Evolutionary conservation across 2,888 invertebrate genomes (phyloP).

Genomic region (Xestia rhomboidea): DNA sequence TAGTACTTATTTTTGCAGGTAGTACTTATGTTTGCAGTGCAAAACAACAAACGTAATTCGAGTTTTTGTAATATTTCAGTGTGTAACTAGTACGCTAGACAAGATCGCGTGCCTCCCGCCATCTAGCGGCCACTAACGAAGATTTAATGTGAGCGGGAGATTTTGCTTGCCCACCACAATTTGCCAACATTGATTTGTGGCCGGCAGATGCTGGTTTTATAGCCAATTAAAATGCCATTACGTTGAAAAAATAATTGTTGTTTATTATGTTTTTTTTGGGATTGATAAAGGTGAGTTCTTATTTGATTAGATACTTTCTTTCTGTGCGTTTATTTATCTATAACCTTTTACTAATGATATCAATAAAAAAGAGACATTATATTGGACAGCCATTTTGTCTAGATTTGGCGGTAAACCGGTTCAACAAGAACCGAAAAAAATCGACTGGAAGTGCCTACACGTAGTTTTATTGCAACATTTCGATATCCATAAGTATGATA

Average conservation of each 20-base stretch:
- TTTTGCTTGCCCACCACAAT: constrained; percentile 67
- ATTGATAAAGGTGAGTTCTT: constrained; percentile 12
- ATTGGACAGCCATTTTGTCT: background rate
- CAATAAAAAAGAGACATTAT: background rate
- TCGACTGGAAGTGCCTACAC: constrained; percentile 3
- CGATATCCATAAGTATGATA: background rate
- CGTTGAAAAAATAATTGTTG: constrained; percentile 66
- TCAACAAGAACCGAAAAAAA: background rate
- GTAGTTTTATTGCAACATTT: background rate
- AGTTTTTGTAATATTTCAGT: constrained; percentile 10
- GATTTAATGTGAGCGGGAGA: constrained; percentile 77
- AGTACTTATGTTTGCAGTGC: too few species aligned
- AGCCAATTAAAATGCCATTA: constrained; percentile 75
- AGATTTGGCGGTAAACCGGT: background rate
- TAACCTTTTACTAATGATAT: too few species aligned
- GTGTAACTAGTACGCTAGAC: constrained; percentile 6
- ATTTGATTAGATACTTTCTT: constrained; percentile 4
- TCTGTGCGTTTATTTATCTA: background rate
- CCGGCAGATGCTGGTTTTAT: constrained; percentile 73
- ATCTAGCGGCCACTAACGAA: constrained; percentile 81
- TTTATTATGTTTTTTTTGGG: constrained; percentile 24
- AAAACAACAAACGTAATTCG: background rate
- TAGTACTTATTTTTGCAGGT: too few species aligned
- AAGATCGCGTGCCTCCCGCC: constrained; percentile 80
- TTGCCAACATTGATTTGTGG: constrained; percentile 82